Evolutionary conservation across 2,113 vertebrate species (phyloP).

Genomic region (Ascaphus truei): DNA sequence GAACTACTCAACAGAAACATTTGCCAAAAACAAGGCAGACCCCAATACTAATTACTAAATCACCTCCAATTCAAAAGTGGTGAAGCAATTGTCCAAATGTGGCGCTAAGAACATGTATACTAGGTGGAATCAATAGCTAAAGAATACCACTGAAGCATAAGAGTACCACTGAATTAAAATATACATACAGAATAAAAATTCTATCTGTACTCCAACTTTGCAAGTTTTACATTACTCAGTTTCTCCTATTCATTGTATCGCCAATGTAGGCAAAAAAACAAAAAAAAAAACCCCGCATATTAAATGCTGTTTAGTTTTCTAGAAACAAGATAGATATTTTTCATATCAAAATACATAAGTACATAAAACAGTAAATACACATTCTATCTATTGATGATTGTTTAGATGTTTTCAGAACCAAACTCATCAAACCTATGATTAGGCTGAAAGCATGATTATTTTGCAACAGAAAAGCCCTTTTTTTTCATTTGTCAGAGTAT

Average conservation of each 20-base stretch:
- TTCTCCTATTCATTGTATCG: neutral
- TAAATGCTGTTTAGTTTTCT: neutral
- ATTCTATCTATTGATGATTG: neutral
- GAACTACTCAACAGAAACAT: no score
- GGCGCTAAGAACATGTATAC: no score
- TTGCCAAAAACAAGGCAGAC: no score
- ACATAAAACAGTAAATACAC: conserved; percentile 4
- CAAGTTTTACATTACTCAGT: neutral
- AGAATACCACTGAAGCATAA: no score
- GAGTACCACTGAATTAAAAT: no score
- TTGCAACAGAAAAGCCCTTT: neutral
- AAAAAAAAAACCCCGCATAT: neutral
- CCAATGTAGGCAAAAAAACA: neutral
- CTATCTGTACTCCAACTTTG: neutral
- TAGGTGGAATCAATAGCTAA: no score
- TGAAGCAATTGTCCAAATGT: no score
- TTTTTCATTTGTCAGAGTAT: conserved; percentile 20
- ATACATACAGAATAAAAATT: no score
- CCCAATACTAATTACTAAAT: no score
- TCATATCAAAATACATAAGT: neutral
- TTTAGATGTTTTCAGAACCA: conserved; percentile 19
- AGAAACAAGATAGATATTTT: neutral
- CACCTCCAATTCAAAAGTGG: no score
- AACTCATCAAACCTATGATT: conserved; percentile 24
- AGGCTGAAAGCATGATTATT: conserved; percentile 31